Evolutionary conservation across 1,140 invertebrate genomes (phyloP), one percentile per base, ranked within the genome.

Genomic region (Aphelinus certus): DNA sequence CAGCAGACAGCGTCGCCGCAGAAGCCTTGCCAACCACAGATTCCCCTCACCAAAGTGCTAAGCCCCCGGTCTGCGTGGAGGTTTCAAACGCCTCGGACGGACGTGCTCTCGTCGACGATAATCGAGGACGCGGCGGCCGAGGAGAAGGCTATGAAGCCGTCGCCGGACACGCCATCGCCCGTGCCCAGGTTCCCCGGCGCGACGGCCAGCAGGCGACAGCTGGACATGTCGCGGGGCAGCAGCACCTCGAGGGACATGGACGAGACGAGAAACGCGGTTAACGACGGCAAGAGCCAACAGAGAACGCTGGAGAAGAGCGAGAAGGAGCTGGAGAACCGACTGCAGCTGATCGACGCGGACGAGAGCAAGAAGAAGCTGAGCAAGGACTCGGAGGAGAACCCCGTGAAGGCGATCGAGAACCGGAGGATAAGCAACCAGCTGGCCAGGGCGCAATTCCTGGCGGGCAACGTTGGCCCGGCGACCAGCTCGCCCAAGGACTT

Each of bases 71-170:
- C 92, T 2, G 89, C 90, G 10, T 93, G 93, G 92, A 87, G 92
- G 70, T 93, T 93, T 77, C 89, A 92, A 45, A 93, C 91, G 78
- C 92, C 93, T 2, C 87, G 94, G 79, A 94, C 93, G 7, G 93
- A 95, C 80, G 94, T 95, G 42, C 90, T 96, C 76, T 94, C 94
- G 9, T 94, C 93, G 5, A 94, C 94, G 62, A 96, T 96, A 83
- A 91, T 92, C n/a, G 95, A 96, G 88, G 95, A 88, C 55, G 78
- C 86, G 1, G 87, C 84, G 0, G 87, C 87, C 2, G 87, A 88
- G 69, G 87, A 88, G 71, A 87, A 85, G 26, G 87, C 87, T 0
- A 86, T 87, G 84, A 86, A 88, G 63, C 79, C 84, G 4, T 87
- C 85, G 0, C 84, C 85, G 0, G 86, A 87, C 56, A 83, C 81